Conservation (phyloP, 2,797 vertebrate species). For the Limnodromus scolopaceus region DNA sequence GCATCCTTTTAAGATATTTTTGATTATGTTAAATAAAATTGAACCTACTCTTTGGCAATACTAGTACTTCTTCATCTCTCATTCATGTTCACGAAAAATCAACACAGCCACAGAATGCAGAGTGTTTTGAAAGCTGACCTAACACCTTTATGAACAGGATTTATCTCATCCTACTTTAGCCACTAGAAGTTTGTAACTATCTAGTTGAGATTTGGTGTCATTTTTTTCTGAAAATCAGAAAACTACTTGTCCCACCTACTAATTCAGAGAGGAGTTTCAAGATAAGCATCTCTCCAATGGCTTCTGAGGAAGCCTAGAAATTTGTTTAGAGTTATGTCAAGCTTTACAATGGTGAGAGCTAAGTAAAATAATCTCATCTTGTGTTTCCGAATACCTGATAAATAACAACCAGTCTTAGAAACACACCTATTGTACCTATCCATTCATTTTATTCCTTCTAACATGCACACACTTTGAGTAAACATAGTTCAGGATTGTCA, state of each 20-base stretch:
- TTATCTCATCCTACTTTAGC: neutral
- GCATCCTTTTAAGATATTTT: neutral
- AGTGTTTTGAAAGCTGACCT: neutral
- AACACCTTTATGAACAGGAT: neutral
- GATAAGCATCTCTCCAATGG: neutral
- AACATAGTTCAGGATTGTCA: neutral
- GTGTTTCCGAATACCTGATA: neutral
- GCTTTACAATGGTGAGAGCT: neutral
- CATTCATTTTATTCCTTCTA: neutral
- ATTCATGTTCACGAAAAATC: neutral
- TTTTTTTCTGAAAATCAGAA: neutral
- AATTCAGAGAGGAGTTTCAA: neutral
- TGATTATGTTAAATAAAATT: neutral
- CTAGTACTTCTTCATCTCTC: neutral
- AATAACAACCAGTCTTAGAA: neutral
- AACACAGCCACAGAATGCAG: neutral
- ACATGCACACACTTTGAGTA: neutral
- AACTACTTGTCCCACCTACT: neutral
- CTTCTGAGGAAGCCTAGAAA: neutral
- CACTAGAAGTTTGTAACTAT: neutral
- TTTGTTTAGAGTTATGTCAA: neutral
- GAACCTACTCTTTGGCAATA: neutral
- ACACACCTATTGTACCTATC: neutral
- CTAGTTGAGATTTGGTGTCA: no score
- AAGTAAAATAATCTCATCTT: neutral